phyloP scores from a whole-genome alignment of 2,888 invertebrate genomes.

The Hartigia nigra region DNA sequence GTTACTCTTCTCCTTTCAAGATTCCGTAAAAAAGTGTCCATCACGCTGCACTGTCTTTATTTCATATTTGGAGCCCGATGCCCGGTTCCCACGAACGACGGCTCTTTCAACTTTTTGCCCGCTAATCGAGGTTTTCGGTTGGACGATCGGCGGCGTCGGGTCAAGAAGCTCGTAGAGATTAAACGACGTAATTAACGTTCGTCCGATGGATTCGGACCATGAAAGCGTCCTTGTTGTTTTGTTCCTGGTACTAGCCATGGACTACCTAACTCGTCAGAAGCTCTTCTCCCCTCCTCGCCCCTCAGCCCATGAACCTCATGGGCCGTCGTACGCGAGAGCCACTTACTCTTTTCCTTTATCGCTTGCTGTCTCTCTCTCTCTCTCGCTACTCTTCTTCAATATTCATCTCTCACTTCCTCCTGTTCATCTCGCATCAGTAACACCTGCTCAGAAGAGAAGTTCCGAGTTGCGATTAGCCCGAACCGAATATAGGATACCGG shows the following conservation, averaged over 20 bases:
- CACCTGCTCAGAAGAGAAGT: background rate
- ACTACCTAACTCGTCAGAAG: background rate
- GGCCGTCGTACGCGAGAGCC: background rate
- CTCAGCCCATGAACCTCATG: no score
- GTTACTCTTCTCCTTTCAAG: background rate
- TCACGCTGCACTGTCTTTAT: background rate
- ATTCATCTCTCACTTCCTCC: background rate
- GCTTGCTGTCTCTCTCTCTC: background rate
- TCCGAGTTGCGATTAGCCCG: background rate
- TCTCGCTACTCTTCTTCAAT: background rate
- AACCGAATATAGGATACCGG: background rate
- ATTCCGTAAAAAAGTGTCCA: background rate
- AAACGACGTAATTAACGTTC: constrained; percentile 29
- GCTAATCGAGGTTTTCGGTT: constrained; percentile 24
- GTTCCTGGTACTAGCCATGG: background rate
- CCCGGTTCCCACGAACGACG: constrained; percentile 6
- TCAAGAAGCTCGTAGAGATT: constrained; percentile 23
- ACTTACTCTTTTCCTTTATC: background rate
- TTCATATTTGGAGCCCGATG: background rate
- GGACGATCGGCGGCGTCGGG: constrained; percentile 18
- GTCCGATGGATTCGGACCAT: constrained; percentile 14
- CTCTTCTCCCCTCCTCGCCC: no score
- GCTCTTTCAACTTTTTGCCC: constrained; percentile 26
- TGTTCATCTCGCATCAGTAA: background rate
- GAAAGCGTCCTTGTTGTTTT: constrained; percentile 11